Base-by-base conservation (phyloP, 1,140 invertebrate genomes). In the Dysdera silvatica region DNA sequence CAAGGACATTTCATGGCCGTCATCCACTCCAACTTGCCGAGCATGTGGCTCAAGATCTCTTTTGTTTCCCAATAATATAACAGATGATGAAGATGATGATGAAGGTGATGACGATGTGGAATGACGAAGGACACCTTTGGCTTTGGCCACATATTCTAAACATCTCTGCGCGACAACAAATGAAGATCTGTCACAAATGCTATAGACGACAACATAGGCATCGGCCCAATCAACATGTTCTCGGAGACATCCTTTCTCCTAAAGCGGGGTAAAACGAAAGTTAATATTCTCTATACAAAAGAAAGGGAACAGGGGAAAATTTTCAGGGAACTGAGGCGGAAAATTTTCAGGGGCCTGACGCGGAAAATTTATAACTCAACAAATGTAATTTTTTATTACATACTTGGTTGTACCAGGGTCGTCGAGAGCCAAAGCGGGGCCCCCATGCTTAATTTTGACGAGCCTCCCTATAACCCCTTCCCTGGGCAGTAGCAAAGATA, bases 151-250 rank as follows among this genome's bases (percentile, higher is more conserved):
- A 61, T 84, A 80, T 51, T 86, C 83, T n/a, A 91, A 76, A 29
- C 87, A 76, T 66, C 83, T 82, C n/a, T 83, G 80, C 0, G 88
- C 87, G 68, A 84, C 82, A 54, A 84, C 78, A 77, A 91, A 91
- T 55, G 86, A 87, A 10, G 80, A 79, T 67, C 82, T 80, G 73
- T 87, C 85, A 69, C 83, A 85, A 24, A 91, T 86, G 43, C 85
- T 87, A 77, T 90, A 90, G n/a, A 90, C 87, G 54, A 91, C 82
- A 5, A 89, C 85, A 74, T 88, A 89, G 1, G 87, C 87, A 69
- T 89, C 87, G 10, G 86, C 87, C 88, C 88, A 90, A 70, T 83
- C 79, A 65, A 89, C 82, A 72, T 88, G 86, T 64, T 87, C 85
- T 58, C 84, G 84, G 2, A 87, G 75, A 69, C 84, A 86, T n/a